These are phyloP conservation scores for Siniperca obscura DNA, from an alignment of 2,797 vertebrate species.

Conservation along the genomic window DNA sequence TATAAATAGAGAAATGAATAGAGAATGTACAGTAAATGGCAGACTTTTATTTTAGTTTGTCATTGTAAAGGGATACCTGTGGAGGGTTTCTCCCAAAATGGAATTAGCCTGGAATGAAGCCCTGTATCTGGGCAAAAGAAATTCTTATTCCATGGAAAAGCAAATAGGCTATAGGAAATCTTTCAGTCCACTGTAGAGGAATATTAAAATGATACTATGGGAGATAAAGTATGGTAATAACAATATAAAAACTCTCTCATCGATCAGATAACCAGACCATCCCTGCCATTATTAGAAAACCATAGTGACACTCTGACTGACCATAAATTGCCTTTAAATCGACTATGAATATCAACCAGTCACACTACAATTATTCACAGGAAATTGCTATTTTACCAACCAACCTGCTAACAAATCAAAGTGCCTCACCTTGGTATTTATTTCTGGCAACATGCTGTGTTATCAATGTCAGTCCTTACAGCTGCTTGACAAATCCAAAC, in stretches of 20 bases:
- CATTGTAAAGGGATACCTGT: slow-evolving; percentile 34
- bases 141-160: slow-evolving; percentile 12
- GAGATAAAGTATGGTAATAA: neutral
- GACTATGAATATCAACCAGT: neutral
- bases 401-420: slow-evolving; percentile 6
- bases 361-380: neutral
- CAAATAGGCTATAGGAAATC: neutral
- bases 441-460: slow-evolving; percentile 86
- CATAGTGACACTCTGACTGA: neutral
- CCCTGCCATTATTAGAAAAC: neutral
- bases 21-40: neutral
- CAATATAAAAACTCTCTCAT: neutral
- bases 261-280: neutral
- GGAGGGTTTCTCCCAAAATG: slow-evolving; percentile 16
- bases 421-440: slow-evolving; percentile 86
- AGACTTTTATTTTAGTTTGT: neutral
- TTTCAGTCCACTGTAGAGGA: neutral
- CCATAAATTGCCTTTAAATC: neutral
- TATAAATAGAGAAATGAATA: neutral
- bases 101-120: slow-evolving; percentile 39
- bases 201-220: neutral
- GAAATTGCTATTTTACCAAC: neutral
- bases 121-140: slow-evolving; percentile 45
- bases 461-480: slow-evolving; percentile 31
- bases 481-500: slow-evolving; percentile 50